A percentile compares a stretch with the other conserved stretches of the same genome.
phyloP scores from a whole-genome alignment of 2,797 vertebrate genomes.

The Pangasius mekongensis region DNA sequence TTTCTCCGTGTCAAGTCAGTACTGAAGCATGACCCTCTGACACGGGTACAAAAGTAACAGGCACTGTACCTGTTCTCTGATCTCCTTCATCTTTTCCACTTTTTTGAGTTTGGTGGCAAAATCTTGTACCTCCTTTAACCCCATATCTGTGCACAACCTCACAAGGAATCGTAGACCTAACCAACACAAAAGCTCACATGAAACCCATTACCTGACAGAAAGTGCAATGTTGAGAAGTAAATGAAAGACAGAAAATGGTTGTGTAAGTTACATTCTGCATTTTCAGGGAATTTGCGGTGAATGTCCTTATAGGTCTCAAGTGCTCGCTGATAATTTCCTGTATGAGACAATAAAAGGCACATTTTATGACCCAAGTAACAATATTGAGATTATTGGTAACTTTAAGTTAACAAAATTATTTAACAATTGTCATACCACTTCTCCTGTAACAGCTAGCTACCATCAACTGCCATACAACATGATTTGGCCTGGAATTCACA shows the following conservation, averaged over 20 bases:
- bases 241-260: background rate
- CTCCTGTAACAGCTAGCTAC: constrained; percentile 94
- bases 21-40: background rate
- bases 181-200: constrained; percentile 23
- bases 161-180: constrained; percentile 92
- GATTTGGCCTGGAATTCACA: constrained; percentile 79
- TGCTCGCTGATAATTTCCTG: constrained; percentile 96
- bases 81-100: constrained; percentile 93
- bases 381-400: background rate
- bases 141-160: constrained; percentile 92
- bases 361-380: background rate
- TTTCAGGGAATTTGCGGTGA: constrained; percentile 94
- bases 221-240: background rate
- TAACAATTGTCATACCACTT: constrained; percentile 81
- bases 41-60: background rate
- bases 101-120: constrained; percentile 93
- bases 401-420: background rate
- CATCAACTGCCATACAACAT: constrained; percentile 96
- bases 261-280: constrained; percentile 87
- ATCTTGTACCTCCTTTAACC: constrained; percentile 92
- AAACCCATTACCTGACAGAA: background rate
- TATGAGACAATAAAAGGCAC: constrained; percentile 30
- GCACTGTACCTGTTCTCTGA: constrained; percentile 87
- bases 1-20: constrained; percentile 5
- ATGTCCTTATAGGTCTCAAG: constrained; percentile 94